Conservation (phyloP, 2,888 invertebrate species). For the Lypha dubia region DNA sequence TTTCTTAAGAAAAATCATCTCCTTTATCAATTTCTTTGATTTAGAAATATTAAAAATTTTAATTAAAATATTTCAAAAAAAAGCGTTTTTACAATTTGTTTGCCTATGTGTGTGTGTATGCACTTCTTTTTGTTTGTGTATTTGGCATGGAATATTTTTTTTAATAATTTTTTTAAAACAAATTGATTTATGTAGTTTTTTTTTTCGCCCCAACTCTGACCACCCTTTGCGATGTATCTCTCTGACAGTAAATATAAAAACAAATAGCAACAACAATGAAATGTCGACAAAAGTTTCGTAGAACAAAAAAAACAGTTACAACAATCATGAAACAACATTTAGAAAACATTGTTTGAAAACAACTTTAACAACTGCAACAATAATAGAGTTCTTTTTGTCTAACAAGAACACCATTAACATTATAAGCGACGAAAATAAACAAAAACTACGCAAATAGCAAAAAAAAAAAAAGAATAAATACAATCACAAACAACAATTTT, state of each 20-base stretch:
- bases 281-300: neutral
- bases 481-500: constrained; percentile 48
- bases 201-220: neutral
- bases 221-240: neutral
- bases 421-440: constrained; percentile 29
- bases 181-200: neutral
- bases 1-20: too few relatives aligned
- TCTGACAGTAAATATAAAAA: neutral
- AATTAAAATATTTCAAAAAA: too few relatives aligned
- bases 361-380: constrained; percentile 56
- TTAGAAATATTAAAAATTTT: too few relatives aligned
- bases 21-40: too few relatives aligned
- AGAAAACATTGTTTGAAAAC: constrained; percentile 48
- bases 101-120: too few relatives aligned
- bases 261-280: neutral
- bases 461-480: neutral
- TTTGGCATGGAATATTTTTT: too few relatives aligned
- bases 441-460: constrained; percentile 2
- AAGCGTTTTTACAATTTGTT: too few relatives aligned
- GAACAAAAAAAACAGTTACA: constrained; percentile 55
- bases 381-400: neutral
- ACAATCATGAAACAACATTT: constrained; percentile 58
- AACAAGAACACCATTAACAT: constrained; percentile 58
- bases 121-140: too few relatives aligned
- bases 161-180: neutral